phyloP scores from a whole-genome alignment of 64 coral and sea anemone genomes.

The Hydrozoanthus tunicans region DNA sequence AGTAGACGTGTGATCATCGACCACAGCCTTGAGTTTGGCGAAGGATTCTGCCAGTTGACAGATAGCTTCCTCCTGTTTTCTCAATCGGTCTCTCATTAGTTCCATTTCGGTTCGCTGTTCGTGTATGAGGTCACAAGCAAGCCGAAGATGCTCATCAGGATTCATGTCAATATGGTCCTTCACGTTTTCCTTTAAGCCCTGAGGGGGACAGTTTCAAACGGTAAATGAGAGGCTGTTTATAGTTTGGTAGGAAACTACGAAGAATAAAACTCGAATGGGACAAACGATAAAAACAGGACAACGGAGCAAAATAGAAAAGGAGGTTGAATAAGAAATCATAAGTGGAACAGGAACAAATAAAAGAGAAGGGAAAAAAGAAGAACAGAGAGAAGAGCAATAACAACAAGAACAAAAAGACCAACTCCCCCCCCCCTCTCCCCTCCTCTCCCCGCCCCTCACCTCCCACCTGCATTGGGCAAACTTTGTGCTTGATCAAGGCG shows the following conservation, averaged over 20 bases:
- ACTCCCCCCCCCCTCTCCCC: too few species aligned
- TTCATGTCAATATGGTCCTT: slow-evolving; percentile 68
- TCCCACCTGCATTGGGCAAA: too few species aligned
- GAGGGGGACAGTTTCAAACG: too few species aligned
- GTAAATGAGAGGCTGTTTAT: too few species aligned
- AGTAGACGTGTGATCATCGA: slow-evolving; percentile 63
- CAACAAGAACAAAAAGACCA: too few species aligned
- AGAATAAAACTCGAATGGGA: too few species aligned
- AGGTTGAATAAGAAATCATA: too few species aligned
- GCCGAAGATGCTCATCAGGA: slow-evolving; percentile 73
- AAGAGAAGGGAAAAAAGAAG: background rate
- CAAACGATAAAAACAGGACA: background rate
- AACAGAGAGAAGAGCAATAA: background rate
- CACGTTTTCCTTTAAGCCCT: slow-evolving; percentile 76
- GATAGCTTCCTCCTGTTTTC: slow-evolving; percentile 76
- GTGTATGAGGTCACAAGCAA: slow-evolving; percentile 83
- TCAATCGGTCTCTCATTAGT: slow-evolving; percentile 61
- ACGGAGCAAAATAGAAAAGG: background rate
- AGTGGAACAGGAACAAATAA: too few species aligned
- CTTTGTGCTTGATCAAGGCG: too few species aligned
- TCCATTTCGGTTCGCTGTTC: slow-evolving; percentile 84
- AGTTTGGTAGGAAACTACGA: too few species aligned
- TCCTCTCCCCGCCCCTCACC: too few species aligned
- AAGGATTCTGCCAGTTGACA: slow-evolving; percentile 72
- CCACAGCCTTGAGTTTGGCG: slow-evolving; percentile 60